These are phyloP conservation scores for Oreortyx pictus DNA, from an alignment of 2,797 vertebrate species.

Conservation along the genomic window DNA sequence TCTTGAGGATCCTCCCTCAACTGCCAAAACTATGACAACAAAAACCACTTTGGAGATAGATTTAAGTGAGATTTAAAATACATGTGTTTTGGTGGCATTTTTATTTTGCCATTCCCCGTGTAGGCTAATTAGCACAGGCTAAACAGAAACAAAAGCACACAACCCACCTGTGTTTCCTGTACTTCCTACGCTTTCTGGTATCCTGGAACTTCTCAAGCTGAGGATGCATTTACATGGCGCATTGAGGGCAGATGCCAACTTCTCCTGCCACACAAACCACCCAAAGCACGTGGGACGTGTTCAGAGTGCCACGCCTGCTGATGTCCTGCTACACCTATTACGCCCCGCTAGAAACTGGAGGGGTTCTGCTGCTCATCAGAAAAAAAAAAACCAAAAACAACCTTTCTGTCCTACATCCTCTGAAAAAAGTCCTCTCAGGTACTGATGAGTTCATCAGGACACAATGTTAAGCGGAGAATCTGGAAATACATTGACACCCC, in stretches of 20 bases:
- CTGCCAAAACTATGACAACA: constrained; percentile 29
- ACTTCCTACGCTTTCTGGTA: background rate
- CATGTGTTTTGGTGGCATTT: background rate
- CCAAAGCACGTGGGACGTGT: fast-evolving
- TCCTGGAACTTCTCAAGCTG: background rate
- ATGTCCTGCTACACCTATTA: background rate
- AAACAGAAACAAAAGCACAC: background rate
- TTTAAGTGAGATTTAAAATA: background rate
- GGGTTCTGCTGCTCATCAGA: fast-evolving
- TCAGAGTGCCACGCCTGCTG: background rate
- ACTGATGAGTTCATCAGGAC: fast-evolving
- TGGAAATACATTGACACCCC: background rate
- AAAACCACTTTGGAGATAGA: background rate
- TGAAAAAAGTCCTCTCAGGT: background rate
- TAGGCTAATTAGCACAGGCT: background rate
- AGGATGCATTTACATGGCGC: fast-evolving
- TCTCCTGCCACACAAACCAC: background rate
- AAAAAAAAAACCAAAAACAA: background rate
- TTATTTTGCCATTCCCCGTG: background rate
- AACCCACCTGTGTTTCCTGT: background rate
- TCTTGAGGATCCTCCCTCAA: constrained; percentile 27
- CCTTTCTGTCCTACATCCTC: background rate
- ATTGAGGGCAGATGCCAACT: background rate
- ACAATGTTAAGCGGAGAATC: background rate
- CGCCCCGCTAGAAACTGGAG: background rate